These are phyloP conservation scores for Lacerta agilis DNA, from an alignment of 2,797 vertebrate species.

Conservation along the genomic window DNA sequence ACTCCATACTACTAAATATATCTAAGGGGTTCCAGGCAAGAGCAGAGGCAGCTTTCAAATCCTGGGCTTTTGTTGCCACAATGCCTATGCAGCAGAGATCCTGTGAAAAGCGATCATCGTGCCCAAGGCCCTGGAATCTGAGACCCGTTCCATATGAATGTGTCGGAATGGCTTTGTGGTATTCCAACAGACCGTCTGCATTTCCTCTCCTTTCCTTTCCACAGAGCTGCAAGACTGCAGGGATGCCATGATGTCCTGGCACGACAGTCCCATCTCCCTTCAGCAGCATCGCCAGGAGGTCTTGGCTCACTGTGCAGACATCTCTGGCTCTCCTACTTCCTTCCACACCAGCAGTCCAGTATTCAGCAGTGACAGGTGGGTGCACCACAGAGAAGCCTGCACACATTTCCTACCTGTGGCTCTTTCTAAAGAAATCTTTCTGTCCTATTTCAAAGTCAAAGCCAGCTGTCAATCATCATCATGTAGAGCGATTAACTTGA, in stretches of 20 bases:
- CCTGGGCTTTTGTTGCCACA: not conserved
- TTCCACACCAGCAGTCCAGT: slow-evolving; percentile 85
- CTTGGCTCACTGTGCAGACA: slow-evolving; percentile 76
- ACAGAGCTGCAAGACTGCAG: slow-evolving; percentile 46
- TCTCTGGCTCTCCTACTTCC: slow-evolving; percentile 81
- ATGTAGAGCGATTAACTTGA: not conserved
- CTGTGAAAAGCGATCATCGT: no score
- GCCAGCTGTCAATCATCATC: no score
- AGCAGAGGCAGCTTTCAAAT: not conserved
- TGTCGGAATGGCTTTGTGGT: no score
- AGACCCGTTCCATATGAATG: no score
- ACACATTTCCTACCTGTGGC: not conserved
- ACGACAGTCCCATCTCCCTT: slow-evolving; percentile 80
- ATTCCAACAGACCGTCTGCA: not conserved
- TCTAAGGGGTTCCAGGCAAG: not conserved
- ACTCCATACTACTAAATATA: no score
- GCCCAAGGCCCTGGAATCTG: not conserved
- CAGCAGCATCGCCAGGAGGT: slow-evolving; percentile 78
- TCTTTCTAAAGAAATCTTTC: not conserved
- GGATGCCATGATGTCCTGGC: slow-evolving; percentile 79
- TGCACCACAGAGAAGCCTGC: not conserved
- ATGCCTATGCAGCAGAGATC: not conserved
- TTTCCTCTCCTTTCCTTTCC: not conserved
- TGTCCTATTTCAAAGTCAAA: not conserved
- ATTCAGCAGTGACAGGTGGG: slow-evolving; percentile 80